Base-by-base conservation (phyloP, 2,797 vertebrate genomes). In the Cheirogaleus major region DNA sequence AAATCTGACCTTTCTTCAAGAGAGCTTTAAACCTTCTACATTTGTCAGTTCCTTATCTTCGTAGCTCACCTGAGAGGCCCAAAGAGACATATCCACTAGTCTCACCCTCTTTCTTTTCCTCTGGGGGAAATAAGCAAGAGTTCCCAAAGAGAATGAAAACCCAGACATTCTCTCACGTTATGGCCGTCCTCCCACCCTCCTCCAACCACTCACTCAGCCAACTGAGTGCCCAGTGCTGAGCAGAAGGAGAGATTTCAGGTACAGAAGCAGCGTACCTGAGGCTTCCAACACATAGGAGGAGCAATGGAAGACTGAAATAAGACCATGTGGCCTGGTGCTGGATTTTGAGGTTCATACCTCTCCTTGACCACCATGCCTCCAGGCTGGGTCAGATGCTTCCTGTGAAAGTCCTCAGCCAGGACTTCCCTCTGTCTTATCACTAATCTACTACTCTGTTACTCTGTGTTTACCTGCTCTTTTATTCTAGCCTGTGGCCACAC, bases 141-240 rank as follows among this genome's bases (percentile, higher is more conserved):
- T 89, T 96, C 69, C 73, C 80, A 69, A 96, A 52, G 55, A 89
- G 22, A 83, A 45, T 93, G 55, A 94, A 48, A 95, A 38, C 32
- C 2, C 55, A 43, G 75, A 91, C 35, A 67, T 65, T 38, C 73
- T 76, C 38, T 85, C 55, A 78, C 7, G 2, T 57, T 32, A 48
- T 82, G 43, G 20, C 45, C 76, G 18, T 92, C 63, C 45, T 93
- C 25, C 55, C 3, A n/a, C 17, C 32, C 20, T 91, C 23, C 57
- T 85, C 70, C 87, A 38, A 59, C 45, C 7, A 6, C 30, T 83
- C 45, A 91, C 67, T 11, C 11, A 41, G 7, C 48, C 4, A 0
- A 59, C 32, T 17, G 18, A 70, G 25, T 78, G 38, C 5, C 18
- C 48, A 57, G 10, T 63, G 9, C 67, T 61, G n/a, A 96, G 43